Base-by-base conservation (phyloP, 2,797 vertebrate species). In the Philypnodon macrostomus region DNA sequence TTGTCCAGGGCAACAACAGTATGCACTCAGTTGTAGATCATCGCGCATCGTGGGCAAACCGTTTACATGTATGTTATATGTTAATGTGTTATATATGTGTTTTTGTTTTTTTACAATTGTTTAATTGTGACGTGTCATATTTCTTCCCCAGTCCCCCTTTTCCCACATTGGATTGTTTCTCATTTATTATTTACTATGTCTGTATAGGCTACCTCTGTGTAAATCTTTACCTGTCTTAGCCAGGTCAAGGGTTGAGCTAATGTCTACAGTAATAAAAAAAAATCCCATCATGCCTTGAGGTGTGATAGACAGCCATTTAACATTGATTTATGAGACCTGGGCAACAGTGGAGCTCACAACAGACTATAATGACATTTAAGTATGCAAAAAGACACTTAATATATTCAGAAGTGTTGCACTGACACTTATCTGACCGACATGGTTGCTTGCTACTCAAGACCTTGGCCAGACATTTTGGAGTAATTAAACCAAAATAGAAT, bases 401-500 rank as follows among this genome's bases (percentile, higher is more conserved):
- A 44, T 2, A 18, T 44, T 5, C 26, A 44, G n/a, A 10, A 16
- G 12, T 29, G 32, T 41, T 42, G 4, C 29, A 6, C 14, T 27
- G 41, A 30, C 41, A 29, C 26, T 41, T 44, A 30, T 27, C 24
- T 53, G 8, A 58, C 12, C 35, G 31, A 37, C 30, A 63, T 23
- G n/a, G 44, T 30, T 18, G 21, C 7, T 30, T n/a, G 41, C 13
- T 31, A 18, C 41, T 44, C 40, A 12, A 70, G 47, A 69, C 41
- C 27, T 60, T 73, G 51, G 37, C 31, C 35, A 46, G 49, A 66
- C 36, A 54, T 33, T 51, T 62, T 55, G 44, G 58, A 70, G 65
- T 77, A 78, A 80, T 79, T 72, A 81, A 75, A 70, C 50, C 65
- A 66, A 77, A 77, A 61, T 36, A 60, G 68, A 72, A 56, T 55